Base-by-base conservation (phyloP, 2,888 invertebrate species). In the Leptogaster cylindrica region DNA sequence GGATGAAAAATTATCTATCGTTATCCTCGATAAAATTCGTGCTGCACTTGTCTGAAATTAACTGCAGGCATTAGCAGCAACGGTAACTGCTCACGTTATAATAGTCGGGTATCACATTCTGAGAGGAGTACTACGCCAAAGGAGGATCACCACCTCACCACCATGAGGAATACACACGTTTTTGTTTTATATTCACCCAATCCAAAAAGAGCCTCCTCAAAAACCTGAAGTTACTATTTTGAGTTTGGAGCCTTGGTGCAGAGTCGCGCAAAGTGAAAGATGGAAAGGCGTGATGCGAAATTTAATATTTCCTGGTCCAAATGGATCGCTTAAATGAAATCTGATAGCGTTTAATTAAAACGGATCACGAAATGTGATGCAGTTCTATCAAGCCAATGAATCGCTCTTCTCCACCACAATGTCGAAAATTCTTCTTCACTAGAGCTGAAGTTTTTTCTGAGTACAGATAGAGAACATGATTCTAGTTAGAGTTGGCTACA, bases 261-360 rank as follows among this genome's bases (percentile, higher is more conserved):
- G 48, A 64, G 48, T 64, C 48, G 20, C n/a, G n/a, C 44, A 64
- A 64, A 64, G 64, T 64, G 67, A 69, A 67, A 69, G 69, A 69
- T 69, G 67, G 61, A 61, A 69, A 69, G 77, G 77, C 79, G 78
- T 78, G 78, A 77, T 78, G 79, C 76, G 78, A 78, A 79, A 79
- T 77, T 77, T 79, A 79, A 79, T 79, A 79, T 79, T 76, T 77
- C 75, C 77, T 69, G 69, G 67, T 65, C 65, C 65, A 69, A 69
- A 69, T 69, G 69, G 67, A 69, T 69, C 67, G 69, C 67, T 65
- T 65, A 52, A 65, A 65, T 52, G 65, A 65, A 65, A 65, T 65
- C 65, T 65, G 65, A 65, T 65, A 65, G 51, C 52, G 41, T 52
- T 65, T 65, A 65, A 65, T 65, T 65, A 65, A 65, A 65, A 65